phyloP scores from a whole-genome alignment of 64 coral and sea anemone genomes.

The Montipora cactus region DNA sequence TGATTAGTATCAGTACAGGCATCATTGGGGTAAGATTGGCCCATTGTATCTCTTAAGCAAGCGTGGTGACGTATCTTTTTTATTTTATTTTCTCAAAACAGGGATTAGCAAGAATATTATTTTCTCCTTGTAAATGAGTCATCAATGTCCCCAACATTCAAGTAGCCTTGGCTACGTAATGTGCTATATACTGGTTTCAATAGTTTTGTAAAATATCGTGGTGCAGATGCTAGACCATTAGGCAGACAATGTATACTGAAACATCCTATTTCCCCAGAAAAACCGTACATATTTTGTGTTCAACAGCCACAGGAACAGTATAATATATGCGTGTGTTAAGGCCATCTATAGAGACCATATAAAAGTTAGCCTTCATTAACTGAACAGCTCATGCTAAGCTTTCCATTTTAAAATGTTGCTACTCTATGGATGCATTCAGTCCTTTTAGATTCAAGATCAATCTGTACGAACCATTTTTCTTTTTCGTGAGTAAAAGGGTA shows the following conservation, averaged over 20 bases:
- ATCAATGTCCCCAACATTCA: constrained; percentile 43
- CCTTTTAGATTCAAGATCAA: constrained; percentile 59
- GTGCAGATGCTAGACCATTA: constrained; percentile 32
- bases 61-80: no score
- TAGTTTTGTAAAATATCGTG: constrained; percentile 11
- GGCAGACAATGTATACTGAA: constrained; percentile 40
- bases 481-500: constrained; percentile 24
- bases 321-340: constrained; percentile 50
- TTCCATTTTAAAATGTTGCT: constrained; percentile 64
- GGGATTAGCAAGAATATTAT: neutral
- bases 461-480: constrained; percentile 42
- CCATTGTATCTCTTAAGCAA: no score
- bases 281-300: constrained; percentile 61
- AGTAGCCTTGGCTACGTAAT: constrained; percentile 30
- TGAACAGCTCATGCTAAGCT: constrained; percentile 27
- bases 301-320: constrained; percentile 44
- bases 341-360: constrained; percentile 23
- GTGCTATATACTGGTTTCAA: constrained; percentile 20
- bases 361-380: constrained; percentile 47
- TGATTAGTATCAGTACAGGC: no score
- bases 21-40: no score
- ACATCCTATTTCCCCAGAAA: constrained; percentile 46
- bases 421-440: constrained; percentile 58
- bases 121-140: constrained; percentile 63
- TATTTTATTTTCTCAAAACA: no score